Conservation (phyloP, 2,888 invertebrate genomes). For the Harpalus rubripes region DNA sequence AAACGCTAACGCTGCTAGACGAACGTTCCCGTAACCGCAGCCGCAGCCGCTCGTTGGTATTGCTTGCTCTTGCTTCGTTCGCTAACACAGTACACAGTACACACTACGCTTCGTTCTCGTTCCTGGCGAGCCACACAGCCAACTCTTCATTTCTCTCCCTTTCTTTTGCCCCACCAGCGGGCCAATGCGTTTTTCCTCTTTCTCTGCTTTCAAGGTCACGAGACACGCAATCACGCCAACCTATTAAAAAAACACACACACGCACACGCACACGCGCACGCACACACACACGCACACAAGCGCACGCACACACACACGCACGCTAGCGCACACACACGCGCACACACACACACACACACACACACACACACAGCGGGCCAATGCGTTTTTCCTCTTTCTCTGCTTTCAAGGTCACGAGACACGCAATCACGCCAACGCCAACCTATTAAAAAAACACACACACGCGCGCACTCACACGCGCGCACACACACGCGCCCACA, state of each 20-base stretch:
- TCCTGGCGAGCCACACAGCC: background rate
- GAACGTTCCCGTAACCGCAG: slow-evolving; percentile 68
- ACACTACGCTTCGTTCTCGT: background rate
- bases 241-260: too few relatives aligned
- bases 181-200: slow-evolving; percentile 74
- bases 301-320: too few relatives aligned
- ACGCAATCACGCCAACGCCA: slow-evolving; percentile 67
- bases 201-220: slow-evolving; percentile 77
- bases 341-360: too few relatives aligned
- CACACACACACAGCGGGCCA: too few relatives aligned
- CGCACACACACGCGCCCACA: too few relatives aligned
- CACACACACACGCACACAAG: too few relatives aligned
- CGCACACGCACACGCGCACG: too few relatives aligned
- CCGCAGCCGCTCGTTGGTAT: slow-evolving; percentile 58
- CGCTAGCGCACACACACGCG: too few relatives aligned
- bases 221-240: slow-evolving; percentile 68
- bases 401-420: slow-evolving; percentile 76
- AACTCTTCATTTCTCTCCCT: slow-evolving; percentile 78
- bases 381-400: slow-evolving; percentile 76
- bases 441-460: too few relatives aligned
- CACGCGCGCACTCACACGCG: too few relatives aligned
- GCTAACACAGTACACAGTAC: background rate
- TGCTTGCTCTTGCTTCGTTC: slow-evolving; percentile 15
- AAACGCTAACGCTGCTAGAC: slow-evolving; percentile 68
- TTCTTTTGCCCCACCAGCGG: slow-evolving; percentile 74